These are phyloP conservation scores for Brienomyrus brachyistius DNA, from an alignment of 2,113 vertebrate genomes.

Conservation along the genomic window DNA sequence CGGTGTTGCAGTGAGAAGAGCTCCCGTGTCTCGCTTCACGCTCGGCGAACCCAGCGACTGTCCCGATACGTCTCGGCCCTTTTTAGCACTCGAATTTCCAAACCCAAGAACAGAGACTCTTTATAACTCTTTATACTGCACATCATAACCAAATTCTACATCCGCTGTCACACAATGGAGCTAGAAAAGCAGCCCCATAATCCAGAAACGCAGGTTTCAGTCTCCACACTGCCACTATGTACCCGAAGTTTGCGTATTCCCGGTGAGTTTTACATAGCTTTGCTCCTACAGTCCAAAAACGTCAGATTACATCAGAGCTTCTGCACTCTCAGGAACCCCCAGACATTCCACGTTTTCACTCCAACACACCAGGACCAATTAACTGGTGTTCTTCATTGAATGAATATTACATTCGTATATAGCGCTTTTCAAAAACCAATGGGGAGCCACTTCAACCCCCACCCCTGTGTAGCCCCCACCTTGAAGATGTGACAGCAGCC, in stretches of 20 bases:
- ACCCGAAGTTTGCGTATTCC: background rate
- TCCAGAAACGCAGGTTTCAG: background rate
- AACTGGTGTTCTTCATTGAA: background rate
- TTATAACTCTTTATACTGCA: background rate
- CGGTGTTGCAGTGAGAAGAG: background rate
- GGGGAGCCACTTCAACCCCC: too few relatives aligned
- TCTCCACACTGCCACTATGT: background rate
- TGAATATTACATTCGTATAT: too few relatives aligned
- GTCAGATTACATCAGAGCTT: background rate
- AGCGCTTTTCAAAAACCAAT: too few relatives aligned
- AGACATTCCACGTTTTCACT: background rate
- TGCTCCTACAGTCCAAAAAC: background rate
- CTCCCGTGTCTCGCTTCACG: background rate
- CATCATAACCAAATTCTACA: background rate
- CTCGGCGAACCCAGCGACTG: background rate
- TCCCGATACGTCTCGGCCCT: background rate
- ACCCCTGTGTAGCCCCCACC: too few relatives aligned
- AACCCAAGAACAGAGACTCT: background rate
- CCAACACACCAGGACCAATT: background rate
- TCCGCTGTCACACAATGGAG: background rate
- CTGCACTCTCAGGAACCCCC: background rate
- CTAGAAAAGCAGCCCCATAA: background rate
- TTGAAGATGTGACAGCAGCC: too few relatives aligned
- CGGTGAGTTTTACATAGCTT: background rate
- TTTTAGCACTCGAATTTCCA: background rate